phyloP scores from a whole-genome alignment of 1,140 invertebrate species.

The Copidosoma floridanum region DNA sequence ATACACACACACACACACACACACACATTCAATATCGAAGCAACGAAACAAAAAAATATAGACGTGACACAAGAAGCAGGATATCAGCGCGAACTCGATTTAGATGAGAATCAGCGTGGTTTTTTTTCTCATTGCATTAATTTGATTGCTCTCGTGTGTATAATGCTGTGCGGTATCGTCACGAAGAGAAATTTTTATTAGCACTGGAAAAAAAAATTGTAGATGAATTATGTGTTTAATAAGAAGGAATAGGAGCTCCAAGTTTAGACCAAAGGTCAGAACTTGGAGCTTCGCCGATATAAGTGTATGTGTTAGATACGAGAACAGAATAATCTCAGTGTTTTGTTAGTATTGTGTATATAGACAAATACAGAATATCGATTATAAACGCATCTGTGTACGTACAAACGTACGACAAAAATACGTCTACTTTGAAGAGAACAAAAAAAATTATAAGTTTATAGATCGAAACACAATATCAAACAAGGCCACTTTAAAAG shows the following conservation, averaged over 20 bases:
- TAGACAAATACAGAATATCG: conserved; percentile 14
- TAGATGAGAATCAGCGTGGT: conserved; percentile 20
- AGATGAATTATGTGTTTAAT: not conserved
- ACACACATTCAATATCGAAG: too few species aligned
- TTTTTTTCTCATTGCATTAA: conserved; percentile 26
- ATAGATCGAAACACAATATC: too few species aligned
- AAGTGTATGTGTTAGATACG: conserved; percentile 9
- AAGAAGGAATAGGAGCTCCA: not conserved
- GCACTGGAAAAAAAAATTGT: not conserved
- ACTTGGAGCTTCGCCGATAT: not conserved
- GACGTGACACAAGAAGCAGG: conserved; percentile 1
- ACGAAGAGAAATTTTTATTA: conserved; percentile 14
- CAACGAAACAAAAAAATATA: too few species aligned
- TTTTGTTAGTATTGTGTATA: conserved; percentile 23
- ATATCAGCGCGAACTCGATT: not conserved
- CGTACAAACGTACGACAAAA: conserved; percentile 18
- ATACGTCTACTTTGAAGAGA: too few species aligned
- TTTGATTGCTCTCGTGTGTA: conserved; percentile 16
- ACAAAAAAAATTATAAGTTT: too few species aligned
- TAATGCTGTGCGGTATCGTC: conserved; percentile 3
- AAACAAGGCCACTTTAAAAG: conserved; percentile 20
- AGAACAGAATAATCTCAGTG: conserved; percentile 13
- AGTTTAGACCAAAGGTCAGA: conserved; percentile 4
- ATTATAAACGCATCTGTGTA: conserved; percentile 18
- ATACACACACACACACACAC: too few species aligned